These are phyloP conservation scores for Achatina immaculata DNA, from an alignment of 1,140 invertebrate species.

Conservation along the genomic window DNA sequence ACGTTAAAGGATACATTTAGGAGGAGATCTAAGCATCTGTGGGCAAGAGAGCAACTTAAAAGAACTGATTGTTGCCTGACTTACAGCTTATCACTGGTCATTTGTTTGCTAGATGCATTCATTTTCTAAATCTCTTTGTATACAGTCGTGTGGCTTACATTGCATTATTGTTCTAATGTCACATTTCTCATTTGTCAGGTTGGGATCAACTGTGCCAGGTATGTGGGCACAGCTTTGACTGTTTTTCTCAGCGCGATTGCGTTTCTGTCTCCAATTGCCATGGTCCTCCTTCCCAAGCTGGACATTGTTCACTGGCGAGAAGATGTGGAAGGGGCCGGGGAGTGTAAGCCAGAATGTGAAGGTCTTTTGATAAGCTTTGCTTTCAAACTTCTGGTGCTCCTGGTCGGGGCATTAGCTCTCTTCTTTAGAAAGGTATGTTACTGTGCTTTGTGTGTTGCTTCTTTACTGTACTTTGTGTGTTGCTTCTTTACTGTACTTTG, in stretches of 20 bases:
- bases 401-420: constrained; percentile 89
- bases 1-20: too few relatives aligned
- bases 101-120: too few relatives aligned
- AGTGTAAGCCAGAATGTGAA: constrained; percentile 87
- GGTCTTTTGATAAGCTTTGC: constrained; percentile 91
- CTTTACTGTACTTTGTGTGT: too few relatives aligned
- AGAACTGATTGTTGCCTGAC: too few relatives aligned
- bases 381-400: constrained; percentile 92
- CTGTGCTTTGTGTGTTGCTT: not conserved
- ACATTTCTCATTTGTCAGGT: constrained; percentile 47
- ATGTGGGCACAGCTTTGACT: constrained; percentile 79
- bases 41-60: too few relatives aligned
- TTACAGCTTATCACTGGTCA: too few relatives aligned
- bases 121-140: too few relatives aligned
- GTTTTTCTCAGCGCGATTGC: constrained; percentile 83
- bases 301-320: constrained; percentile 73
- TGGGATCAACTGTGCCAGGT: constrained; percentile 72
- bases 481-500: too few relatives aligned
- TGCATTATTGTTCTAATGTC: too few relatives aligned
- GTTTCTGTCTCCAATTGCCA: constrained; percentile 91
- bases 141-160: too few relatives aligned
- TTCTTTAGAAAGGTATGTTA: constrained; percentile 67
- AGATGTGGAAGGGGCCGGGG: not conserved
- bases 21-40: too few relatives aligned
- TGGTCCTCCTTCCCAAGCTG: constrained; percentile 90